Percentiles rank a stretch among this genome's conserved stretches.
Conservation (phyloP, 2,888 invertebrate species). For the Alviniconcha strummeri region DNA sequence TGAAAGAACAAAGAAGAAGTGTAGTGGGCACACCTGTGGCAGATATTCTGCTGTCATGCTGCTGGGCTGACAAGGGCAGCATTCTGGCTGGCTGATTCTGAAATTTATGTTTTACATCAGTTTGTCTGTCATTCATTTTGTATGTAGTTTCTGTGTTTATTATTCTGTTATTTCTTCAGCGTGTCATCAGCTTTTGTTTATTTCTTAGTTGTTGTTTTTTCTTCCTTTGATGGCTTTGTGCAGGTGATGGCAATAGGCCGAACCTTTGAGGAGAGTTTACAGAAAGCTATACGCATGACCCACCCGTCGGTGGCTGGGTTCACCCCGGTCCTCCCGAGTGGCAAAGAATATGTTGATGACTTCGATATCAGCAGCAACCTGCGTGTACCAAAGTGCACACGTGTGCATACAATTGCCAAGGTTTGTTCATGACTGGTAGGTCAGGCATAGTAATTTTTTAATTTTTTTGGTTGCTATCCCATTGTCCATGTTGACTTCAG, state of each 20-base stretch:
- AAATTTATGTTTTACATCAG: not conserved
- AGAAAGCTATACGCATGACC: constrained; percentile 69
- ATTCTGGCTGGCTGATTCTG: too few relatives aligned
- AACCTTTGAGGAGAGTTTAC: constrained; percentile 69
- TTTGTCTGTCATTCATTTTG: not conserved
- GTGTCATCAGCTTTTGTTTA: not conserved
- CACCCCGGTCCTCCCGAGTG: constrained; percentile 55
- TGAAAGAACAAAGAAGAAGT: too few relatives aligned
- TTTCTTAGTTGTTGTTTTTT: not conserved
- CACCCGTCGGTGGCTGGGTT: constrained; percentile 65
- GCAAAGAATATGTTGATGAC: constrained; percentile 55
- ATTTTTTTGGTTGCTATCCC: too few relatives aligned
- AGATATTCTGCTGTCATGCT: too few relatives aligned
- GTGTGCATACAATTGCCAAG: constrained; percentile 62
- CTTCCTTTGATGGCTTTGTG: not conserved
- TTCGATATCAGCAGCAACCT: constrained; percentile 55
- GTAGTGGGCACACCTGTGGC: too few relatives aligned
- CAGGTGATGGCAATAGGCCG: constrained; percentile 34
- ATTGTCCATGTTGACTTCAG: too few relatives aligned
- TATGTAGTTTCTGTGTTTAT: not conserved
- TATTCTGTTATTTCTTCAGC: not conserved
- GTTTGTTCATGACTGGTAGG: constrained; percentile 34
- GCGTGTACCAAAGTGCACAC: constrained; percentile 53
- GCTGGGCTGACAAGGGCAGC: too few relatives aligned
- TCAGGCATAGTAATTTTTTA: too few relatives aligned